Conservation (phyloP, 1,140 invertebrate species). For the Hetaerina americana region DNA sequence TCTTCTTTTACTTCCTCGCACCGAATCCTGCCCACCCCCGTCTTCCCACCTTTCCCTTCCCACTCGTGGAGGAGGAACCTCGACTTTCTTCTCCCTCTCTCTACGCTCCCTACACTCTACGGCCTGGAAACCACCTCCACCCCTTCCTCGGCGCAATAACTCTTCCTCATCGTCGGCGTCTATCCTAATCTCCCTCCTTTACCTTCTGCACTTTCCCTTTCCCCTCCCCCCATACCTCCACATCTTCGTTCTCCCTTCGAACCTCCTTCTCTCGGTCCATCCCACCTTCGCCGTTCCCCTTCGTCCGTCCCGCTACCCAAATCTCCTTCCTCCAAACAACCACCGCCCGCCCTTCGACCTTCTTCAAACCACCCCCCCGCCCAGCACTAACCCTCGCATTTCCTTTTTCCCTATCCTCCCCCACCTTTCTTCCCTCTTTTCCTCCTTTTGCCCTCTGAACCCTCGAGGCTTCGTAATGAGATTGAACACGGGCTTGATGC, state of each 20-base stretch:
- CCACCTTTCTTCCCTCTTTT: neutral
- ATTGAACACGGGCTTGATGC: neutral
- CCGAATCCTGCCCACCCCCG: neutral
- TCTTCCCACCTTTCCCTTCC: neutral
- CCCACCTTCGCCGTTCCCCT: too few relatives aligned
- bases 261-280: neutral
- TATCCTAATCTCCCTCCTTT: neutral
- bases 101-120: neutral
- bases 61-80: neutral
- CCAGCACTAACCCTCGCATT: too few relatives aligned
- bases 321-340: too few relatives aligned
- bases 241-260: neutral
- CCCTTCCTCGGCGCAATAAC: neutral
- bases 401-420: neutral
- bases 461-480: neutral
- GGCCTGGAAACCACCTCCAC: neutral
- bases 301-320: too few relatives aligned
- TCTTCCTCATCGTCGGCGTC: neutral
- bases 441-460: too few relatives aligned
- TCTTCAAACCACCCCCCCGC: too few relatives aligned
- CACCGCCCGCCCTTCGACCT: too few relatives aligned
- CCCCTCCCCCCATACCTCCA: neutral
- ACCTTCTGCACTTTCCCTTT: neutral
- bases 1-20: too few relatives aligned
- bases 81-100: neutral